Percentiles rank a stretch among this genome's conserved stretches.
phyloP scores from a whole-genome alignment of 2,113 vertebrate genomes.

The Carollia perspicillata region DNA sequence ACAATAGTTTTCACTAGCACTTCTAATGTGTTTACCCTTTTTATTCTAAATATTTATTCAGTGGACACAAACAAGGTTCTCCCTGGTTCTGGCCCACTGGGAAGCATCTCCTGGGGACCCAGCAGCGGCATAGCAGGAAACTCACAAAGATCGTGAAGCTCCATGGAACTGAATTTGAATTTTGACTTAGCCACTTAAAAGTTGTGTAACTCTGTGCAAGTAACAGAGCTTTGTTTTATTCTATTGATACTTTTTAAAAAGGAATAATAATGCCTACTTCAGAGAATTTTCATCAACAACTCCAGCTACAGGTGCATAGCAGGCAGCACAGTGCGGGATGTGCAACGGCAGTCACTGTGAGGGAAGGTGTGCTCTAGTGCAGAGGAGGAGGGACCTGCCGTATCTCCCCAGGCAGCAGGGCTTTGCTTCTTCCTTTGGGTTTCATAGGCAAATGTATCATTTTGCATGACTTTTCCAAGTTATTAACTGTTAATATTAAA shows the following conservation, averaged over 20 bases:
- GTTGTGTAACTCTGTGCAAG: background rate
- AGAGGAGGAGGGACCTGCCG: fast-evolving
- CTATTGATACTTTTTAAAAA: background rate
- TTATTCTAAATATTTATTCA: background rate
- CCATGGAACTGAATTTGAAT: background rate
- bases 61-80: background rate
- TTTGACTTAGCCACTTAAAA: background rate
- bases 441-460: background rate
- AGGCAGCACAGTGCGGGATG: too few species aligned
- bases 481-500: background rate
- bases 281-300: background rate
- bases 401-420: background rate
- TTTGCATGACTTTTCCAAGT: background rate
- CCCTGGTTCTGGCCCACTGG: too few species aligned
- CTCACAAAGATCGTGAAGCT: background rate
- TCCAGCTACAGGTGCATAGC: background rate
- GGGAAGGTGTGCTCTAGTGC: background rate
- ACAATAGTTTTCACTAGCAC: background rate
- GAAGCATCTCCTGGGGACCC: background rate
- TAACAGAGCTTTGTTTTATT: background rate
- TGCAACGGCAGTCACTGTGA: background rate
- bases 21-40: background rate
- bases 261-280: background rate
- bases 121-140: background rate
- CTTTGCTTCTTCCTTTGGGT: background rate